Conservation (phyloP, 2,113 vertebrate genomes). For the Callocephalon fimbriatum region DNA sequence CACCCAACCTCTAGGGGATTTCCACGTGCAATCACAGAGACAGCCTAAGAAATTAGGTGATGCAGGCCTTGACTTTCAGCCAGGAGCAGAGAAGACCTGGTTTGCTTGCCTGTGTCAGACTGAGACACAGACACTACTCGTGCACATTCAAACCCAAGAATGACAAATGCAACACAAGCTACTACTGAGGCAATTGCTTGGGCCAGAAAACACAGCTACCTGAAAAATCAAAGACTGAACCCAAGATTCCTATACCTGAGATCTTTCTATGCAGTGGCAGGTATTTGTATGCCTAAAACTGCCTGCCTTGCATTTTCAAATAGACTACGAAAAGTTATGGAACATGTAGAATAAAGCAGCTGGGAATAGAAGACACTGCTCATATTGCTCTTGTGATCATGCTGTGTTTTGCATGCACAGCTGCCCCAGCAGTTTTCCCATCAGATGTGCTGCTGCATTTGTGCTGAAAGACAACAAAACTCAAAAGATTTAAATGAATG, state of each 20-base stretch:
- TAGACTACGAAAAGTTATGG: background rate
- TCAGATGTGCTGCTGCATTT: background rate
- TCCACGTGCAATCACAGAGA: rapidly evolving
- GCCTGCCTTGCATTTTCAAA: background rate
- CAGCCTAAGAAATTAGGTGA: background rate
- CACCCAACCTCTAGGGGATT: background rate
- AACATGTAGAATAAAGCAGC: background rate
- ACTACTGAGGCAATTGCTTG: background rate
- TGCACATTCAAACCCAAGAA: background rate
- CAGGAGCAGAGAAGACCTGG: background rate
- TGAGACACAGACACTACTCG: background rate
- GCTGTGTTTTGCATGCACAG: background rate
- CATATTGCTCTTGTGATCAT: background rate
- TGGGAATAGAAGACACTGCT: background rate
- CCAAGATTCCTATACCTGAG: background rate
- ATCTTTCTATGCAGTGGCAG: background rate
- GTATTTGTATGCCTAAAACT: background rate
- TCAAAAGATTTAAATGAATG: background rate
- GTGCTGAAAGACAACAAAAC: background rate
- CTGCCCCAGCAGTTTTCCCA: background rate
- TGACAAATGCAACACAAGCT: background rate
- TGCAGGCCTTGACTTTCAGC: background rate
- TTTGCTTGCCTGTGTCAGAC: background rate
- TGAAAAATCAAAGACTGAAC: background rate
- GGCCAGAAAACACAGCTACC: background rate